Base-by-base conservation (phyloP, 2,888 invertebrate genomes). In the Megastigmus dorsalis region DNA sequence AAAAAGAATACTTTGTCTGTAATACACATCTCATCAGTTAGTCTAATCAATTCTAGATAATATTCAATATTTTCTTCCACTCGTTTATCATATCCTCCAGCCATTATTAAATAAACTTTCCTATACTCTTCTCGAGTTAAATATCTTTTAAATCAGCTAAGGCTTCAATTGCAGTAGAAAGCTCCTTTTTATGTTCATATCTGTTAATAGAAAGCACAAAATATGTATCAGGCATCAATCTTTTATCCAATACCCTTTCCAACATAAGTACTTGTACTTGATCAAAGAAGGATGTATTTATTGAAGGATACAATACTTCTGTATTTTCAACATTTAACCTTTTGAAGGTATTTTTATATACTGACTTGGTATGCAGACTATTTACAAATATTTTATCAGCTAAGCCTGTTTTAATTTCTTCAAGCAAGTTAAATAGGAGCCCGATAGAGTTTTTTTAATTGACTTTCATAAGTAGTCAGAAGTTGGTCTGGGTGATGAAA, bases 401-500 rank as follows among this genome's bases (percentile, higher is more conserved):
- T 88, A 91, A 89, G 5, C 94, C 93, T 1, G 98, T 95, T 0
- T 98, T 95, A 68, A 92, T 89, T 86, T 97, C 95, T 88, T 99
- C 99, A 0, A 98, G 80, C 91, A 93, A 96, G 88, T 99, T 96
- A 20, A 99, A 89, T 0, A n/a, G 98, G 96, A 0, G 90, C 89
- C 59, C 99, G 91, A 86, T 99, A 99, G 0, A 96, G 60, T 68
- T 91, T 91, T 87, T 99, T 99, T 7, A 96, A 84, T 3, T 90
- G 82, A 1, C 94, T 93, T 55, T 93, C 93, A 75, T 94, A 92
- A 5, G 92, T 88, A 26, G 97, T 95, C 1, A 99, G 90, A 28
- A 99, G 89, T 85, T 97, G 95, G 89, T 99, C 99, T 0, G 99
- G 99, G 89, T 97, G 98, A 87, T 99, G 99, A 83, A 99, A 99